Evolutionary conservation across 2,888 invertebrate species (phyloP), one percentile per base, ranked within the genome.

Genomic region (Mythimna ferrago): DNA sequence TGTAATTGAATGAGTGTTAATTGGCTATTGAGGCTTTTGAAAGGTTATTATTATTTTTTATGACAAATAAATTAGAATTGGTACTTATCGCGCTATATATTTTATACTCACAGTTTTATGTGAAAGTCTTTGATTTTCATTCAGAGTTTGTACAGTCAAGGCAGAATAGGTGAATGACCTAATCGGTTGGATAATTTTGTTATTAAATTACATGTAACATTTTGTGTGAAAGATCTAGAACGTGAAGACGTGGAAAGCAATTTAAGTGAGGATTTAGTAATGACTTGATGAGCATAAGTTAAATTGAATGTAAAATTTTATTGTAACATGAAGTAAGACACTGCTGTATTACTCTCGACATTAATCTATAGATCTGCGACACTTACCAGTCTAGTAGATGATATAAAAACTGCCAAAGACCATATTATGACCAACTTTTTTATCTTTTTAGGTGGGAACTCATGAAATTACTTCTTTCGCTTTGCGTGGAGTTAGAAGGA

Each of bases 11-110:
- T 57, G n/a, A 41, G 51, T 68, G 48, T 54, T 81, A 71, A 76
- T 81, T 81, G 48, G 48, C 26, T 65, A 65, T 71, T 71, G n/a
- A 71, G 2, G 14, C 14, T 26, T 65, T 74, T 32, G 32, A 35
- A 32, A 2, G 9, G 16, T 44, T 26, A 38, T 35, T 57, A n/a
- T 56, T 38, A 32, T 16, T 56, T 56, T 57, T 26, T 21, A 44
- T 64, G 11, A n/a, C 0, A 19, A n/a, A 9, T 26, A 38, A 73
- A 51, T 38, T 48, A 10, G 56, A 65, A 56, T 61, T 19, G 26
- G 38, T 21, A 14, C 38, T 64, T 11, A 44, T 21, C n/a, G 35
- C 9, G 11, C 3, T n/a, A 51, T 61, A 60, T 60, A 26, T 60
- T 41, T 48, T 32, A 4, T 1, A 21, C 51, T 63, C 6, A 7